A percentile compares a stretch with the other conserved stretches of the same genome.
Conservation (phyloP, 1,140 invertebrate species). For the Bombus soroeensis region DNA sequence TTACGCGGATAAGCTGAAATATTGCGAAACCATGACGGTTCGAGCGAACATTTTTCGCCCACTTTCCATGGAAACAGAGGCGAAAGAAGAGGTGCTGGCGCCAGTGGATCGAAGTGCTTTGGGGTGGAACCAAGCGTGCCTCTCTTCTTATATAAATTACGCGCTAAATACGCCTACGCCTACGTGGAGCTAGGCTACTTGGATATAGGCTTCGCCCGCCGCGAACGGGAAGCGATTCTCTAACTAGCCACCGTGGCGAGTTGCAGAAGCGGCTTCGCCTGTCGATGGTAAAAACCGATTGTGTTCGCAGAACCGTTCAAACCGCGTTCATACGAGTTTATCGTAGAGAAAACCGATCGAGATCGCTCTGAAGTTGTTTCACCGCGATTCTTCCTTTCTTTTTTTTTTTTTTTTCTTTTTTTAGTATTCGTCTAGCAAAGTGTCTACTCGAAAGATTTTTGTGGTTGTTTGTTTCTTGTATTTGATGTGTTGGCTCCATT, state of each 20-base stretch:
- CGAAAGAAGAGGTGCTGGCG: conserved; percentile 57
- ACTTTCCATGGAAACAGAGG: background rate
- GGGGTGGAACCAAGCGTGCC: conserved; percentile 82
- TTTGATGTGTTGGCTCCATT: no score
- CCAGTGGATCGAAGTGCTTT: conserved; percentile 80
- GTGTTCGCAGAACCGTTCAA: conserved; percentile 41
- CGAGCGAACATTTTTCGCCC: background rate
- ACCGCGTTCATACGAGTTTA: background rate
- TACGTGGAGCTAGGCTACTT: conserved; percentile 46
- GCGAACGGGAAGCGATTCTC: conserved; percentile 72
- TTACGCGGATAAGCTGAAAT: background rate
- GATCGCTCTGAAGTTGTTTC: background rate
- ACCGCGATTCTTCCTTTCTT: no score
- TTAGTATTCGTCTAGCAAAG: background rate
- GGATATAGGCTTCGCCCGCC: conserved; percentile 40
- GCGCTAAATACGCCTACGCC: conserved; percentile 77
- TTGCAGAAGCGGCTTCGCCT: conserved; percentile 58
- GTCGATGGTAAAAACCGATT: conserved; percentile 67
- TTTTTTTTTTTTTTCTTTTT: background rate
- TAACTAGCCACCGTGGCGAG: conserved; percentile 66
- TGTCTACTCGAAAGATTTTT: background rate
- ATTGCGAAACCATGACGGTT: background rate
- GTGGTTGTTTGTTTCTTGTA: no score
- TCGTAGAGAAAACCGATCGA: background rate
- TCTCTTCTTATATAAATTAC: conserved; percentile 82